Evolutionary conservation across 2,888 invertebrate species (phyloP), one percentile per base, ranked within the genome.

Genomic region (Hyalella azteca): DNA sequence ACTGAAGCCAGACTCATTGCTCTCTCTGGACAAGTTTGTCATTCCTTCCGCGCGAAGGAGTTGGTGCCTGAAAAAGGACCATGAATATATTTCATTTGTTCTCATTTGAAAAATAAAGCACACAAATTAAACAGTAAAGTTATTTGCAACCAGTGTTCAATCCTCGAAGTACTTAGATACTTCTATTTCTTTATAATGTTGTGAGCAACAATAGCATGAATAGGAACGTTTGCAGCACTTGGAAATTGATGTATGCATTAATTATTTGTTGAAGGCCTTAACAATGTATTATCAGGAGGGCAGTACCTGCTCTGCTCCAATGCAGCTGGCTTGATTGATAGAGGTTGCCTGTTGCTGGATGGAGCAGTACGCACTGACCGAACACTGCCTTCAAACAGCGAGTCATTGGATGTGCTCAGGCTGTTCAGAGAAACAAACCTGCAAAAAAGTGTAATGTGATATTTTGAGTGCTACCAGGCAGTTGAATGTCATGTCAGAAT

Each of bases 1-100:
- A 39, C 66, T 66, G 66, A 66, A 66, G 1, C 66, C 66, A 3
- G 66, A 66, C 66, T 66, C 66, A 7, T 66, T 66, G 36, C 66
- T 66, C 15, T 36, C 32, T 5, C 66, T n/a, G 2, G 66, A 66
- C 32, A 66, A 36, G 66, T 66, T 66, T 32, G 66, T 36, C 36
- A n/a, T 36, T 15, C 66, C 66, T 19, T 66, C 66, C 36, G 66
- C 32, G n/a, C 66, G 66, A 19, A 66, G 66, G 36, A 66, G 66
- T 36, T 66, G 66, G 9, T 32, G 66, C 66, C 66, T 66, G 66
- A 22, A 66, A n/a, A n/a, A n/a, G n/a, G n/a, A n/a, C n/a, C n/a
- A n/a, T n/a, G n/a, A n/a, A n/a, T n/a, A 45, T 15, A 45, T 45
- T 9, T 11, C 45, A 45, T 45, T 11, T 9, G 45, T 15, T 11